Conservation (phyloP, 2,113 vertebrate genomes). For the Bothrops jararaca region DNA sequence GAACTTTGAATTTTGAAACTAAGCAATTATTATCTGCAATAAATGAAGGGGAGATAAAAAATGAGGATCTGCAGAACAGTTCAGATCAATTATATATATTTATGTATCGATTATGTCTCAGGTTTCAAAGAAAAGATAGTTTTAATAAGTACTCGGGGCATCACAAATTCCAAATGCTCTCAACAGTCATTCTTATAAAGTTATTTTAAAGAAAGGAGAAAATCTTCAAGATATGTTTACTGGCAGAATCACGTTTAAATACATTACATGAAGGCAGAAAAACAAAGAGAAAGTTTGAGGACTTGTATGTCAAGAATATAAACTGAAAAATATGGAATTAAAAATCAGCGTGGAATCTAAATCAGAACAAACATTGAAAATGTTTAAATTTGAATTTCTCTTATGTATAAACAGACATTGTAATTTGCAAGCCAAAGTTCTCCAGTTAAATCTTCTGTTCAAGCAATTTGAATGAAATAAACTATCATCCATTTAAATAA, state of each 20-base stretch:
- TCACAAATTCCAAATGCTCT: not conserved
- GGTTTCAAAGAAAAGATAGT: not conserved
- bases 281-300: not conserved
- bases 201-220: not conserved
- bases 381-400: not conserved
- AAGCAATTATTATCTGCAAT: not conserved
- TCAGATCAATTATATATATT: not conserved
- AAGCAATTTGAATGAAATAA: not conserved
- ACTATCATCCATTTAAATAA: not conserved
- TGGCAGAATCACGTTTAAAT: not conserved
- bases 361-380: not conserved
- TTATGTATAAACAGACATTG: not conserved
- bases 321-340: not conserved
- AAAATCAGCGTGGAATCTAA: not conserved
- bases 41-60: not conserved
- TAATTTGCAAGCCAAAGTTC: not conserved
- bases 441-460: not conserved
- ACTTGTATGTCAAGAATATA: not conserved
- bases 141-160: not conserved
- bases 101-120: not conserved
- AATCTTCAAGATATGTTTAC: not conserved
- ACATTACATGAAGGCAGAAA: not conserved
- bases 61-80: not conserved
- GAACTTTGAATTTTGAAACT: not conserved
- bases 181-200: not conserved